Base-by-base conservation (phyloP, 1,140 invertebrate species). In the Saxidomus purpurata region DNA sequence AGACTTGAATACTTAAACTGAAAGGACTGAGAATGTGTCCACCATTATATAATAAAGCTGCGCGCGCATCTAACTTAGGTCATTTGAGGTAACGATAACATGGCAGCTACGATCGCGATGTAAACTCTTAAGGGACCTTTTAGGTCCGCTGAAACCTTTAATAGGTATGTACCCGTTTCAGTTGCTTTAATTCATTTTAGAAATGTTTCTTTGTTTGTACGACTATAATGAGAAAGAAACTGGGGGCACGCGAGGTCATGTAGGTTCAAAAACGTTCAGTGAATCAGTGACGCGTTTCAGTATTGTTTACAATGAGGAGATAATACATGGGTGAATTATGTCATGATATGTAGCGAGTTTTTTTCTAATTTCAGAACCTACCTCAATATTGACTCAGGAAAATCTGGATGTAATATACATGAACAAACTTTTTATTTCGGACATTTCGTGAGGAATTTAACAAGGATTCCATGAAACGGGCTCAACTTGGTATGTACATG, bases 11-110 rank as follows among this genome's bases (percentile, higher is more conserved):
- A 36, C 13, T 59, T 17, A 22, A 59, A 6, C 25, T 31, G 6
- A 25, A 59, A 59, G 6, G 55, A 25, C 55, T 59, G 6, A 19
- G 22, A 25, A 9, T 9, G 17, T 28, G 55, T 59, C 22, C 9
- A 22, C 84, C 89, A 87, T 90, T 90, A 90, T 90, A 90, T 90
- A 90, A 90, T 77, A 77, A 36, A 43, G 86, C 43, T 90, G 89
- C 89, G 89, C 89, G 86, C 89, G 85, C 89, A 90, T 83, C 47
- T 67, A 15, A 61, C 81, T 77, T 90, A 84, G 84, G 89, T 90
- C 89, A 90, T 87, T 79, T 90, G 80, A 80, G 81, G 85, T 82
- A 90, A 87, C 63, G 49, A 79, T 87, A 85, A 86, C 77, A 90
- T 90, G 89, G 84, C 89, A 87, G 80, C 85, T 67, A 40, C 52